These are phyloP conservation scores for Pangasianodon hypophthalmus DNA, from an alignment of 2,113 vertebrate genomes.

Conservation along the genomic window DNA sequence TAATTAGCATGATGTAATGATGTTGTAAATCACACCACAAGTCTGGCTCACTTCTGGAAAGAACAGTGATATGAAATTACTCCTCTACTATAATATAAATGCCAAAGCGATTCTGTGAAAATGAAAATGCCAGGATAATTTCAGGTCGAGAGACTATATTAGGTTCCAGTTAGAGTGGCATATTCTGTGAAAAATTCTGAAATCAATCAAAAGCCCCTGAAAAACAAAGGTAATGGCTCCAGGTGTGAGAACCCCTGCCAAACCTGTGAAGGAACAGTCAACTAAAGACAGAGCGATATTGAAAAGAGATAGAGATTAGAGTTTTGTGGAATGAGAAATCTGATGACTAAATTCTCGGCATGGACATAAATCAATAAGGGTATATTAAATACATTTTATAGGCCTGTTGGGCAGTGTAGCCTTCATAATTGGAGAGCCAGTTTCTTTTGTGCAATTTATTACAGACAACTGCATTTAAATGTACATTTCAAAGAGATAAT, in stretches of 20 bases:
- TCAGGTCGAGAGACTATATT: constrained; percentile 16
- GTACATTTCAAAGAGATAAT: constrained; percentile 53
- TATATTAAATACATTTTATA: constrained; percentile 47
- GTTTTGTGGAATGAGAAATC: constrained; percentile 40
- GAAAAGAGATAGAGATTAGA: constrained; percentile 42
- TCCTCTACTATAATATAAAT: background rate
- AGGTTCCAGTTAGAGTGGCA: background rate
- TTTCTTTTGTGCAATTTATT: constrained; percentile 49
- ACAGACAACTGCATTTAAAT: constrained; percentile 47
- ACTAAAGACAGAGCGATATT: constrained; percentile 28
- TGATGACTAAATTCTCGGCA: constrained; percentile 49
- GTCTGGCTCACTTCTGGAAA: background rate
- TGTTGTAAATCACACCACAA: constrained; percentile 42
- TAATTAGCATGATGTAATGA: constrained; percentile 46
- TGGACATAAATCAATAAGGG: constrained; percentile 54
- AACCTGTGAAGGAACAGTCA: constrained; percentile 8
- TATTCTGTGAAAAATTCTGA: constrained; percentile 14
- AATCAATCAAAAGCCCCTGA: constrained; percentile 25
- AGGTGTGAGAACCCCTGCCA: background rate
- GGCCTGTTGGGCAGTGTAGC: constrained; percentile 33
- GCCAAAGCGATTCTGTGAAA: constrained; percentile 9
- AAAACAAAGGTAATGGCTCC: constrained; percentile 17
- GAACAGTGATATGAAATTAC: constrained; percentile 16
- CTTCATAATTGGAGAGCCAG: constrained; percentile 39
- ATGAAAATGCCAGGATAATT: constrained; percentile 12